A percentile compares a stretch with the other conserved stretches of the same genome.
These are phyloP conservation scores for Phoeniculus purpureus DNA, from an alignment of 2,797 vertebrate species.

Conservation along the genomic window DNA sequence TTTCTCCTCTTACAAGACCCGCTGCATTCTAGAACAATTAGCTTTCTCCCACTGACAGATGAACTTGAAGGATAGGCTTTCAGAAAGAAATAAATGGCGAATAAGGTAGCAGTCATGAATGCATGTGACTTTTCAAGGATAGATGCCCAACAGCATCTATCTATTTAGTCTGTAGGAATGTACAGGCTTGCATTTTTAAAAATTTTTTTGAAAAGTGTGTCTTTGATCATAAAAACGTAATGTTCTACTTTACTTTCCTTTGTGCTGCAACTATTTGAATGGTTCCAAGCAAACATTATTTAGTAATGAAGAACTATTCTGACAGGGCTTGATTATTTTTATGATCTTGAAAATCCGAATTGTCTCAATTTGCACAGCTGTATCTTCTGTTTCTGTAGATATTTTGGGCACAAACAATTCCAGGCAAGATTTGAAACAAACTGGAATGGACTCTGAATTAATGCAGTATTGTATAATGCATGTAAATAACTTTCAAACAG, in stretches of 20 bases:
- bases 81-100: not conserved
- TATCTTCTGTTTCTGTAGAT: not conserved
- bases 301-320: too few relatives aligned
- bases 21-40: not conserved
- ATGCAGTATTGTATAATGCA: not conserved
- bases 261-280: not conserved
- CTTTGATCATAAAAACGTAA: not conserved
- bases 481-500: not conserved
- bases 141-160: not conserved
- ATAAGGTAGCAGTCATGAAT: not conserved
- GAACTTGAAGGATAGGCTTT: not conserved
- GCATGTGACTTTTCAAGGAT: not conserved
- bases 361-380: slow-evolving; percentile 24
- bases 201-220: not conserved
- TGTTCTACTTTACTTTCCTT: not conserved
- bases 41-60: not conserved
- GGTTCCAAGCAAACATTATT: too few relatives aligned
- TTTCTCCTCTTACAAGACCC: not conserved
- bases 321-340: not conserved
- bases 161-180: not conserved
- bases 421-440: not conserved
- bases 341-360: not conserved
- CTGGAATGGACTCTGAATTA: slow-evolving; percentile 28
- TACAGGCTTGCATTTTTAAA: not conserved
- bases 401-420: not conserved